Evolutionary conservation across 2,113 vertebrate species (phyloP).

Genomic region (Lepus europaeus): DNA sequence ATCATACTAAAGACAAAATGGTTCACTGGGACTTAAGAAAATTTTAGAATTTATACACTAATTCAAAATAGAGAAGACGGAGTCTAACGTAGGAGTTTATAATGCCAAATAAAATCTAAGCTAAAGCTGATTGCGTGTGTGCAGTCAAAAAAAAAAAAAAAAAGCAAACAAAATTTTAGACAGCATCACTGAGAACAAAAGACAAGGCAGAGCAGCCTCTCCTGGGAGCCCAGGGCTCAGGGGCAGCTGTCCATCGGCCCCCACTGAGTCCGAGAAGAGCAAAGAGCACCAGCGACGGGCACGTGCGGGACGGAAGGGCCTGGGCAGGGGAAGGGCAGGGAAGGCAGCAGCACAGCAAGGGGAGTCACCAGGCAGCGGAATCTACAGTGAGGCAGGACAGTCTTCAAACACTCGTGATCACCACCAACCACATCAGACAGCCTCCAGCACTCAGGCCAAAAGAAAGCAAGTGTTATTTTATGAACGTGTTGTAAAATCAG

Average conservation of each 20-base stretch:
- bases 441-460: not conserved
- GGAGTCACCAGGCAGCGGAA: not conserved
- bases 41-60: conserved; percentile 18
- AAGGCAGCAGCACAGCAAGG: not conserved
- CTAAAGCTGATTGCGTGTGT: not conserved
- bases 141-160: not conserved
- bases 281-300: not conserved
- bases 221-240: not conserved
- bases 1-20: not conserved
- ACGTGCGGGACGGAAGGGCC: too few relatives aligned
- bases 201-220: fast-evolving
- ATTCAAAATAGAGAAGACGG: not conserved
- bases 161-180: not conserved
- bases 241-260: fast-evolving
- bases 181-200: not conserved
- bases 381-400: not conserved
- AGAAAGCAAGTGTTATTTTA: not conserved
- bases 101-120: not conserved
- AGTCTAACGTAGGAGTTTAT: not conserved
- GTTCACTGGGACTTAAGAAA: not conserved
- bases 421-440: not conserved
- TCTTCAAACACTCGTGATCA: not conserved
- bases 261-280: not conserved
- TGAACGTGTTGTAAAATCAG: not conserved
- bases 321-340: not conserved